Percentiles rank a stretch among this genome's conserved stretches.
These are phyloP conservation scores for Shargacucullia verbasci DNA, from an alignment of 2,888 invertebrate species.

Conservation along the genomic window DNA sequence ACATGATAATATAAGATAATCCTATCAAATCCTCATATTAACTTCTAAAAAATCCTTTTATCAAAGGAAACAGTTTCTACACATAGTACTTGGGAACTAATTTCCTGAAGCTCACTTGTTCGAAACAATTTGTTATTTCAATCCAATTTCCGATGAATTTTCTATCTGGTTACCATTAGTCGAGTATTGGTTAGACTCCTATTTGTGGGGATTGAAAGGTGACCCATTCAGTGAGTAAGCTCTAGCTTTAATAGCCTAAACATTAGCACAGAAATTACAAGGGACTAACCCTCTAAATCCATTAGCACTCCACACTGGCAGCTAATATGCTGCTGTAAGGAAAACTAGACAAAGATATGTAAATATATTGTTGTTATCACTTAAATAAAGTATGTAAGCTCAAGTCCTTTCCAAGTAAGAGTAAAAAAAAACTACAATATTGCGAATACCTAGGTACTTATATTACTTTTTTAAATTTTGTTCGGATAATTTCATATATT, in stretches of 20 bases:
- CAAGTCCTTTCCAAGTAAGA: no score
- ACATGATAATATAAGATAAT: no score
- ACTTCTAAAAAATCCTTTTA: constrained; percentile 7
- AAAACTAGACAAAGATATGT: not conserved
- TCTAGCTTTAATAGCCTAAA: constrained; percentile 70
- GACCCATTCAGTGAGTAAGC: constrained; percentile 62
- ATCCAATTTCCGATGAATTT: constrained; percentile 32
- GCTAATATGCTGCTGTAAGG: constrained; percentile 58
- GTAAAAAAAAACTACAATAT: no score
- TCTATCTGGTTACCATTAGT: constrained; percentile 25
- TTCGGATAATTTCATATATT: not conserved
- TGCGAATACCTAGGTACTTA: no score
- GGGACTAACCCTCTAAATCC: constrained; percentile 70
- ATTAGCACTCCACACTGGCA: constrained; percentile 65
- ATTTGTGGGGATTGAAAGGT: constrained; percentile 64
- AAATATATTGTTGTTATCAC: no score
- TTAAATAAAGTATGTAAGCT: no score
- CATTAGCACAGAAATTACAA: constrained; percentile 77
- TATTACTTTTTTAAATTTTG: no score
- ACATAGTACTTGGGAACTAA: constrained; percentile 19
- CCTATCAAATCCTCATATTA: no score
- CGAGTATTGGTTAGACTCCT: constrained; percentile 34
- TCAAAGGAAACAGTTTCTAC: constrained; percentile 22
- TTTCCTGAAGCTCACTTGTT: constrained; percentile 20
- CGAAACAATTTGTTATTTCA: constrained; percentile 28